These are phyloP conservation scores for Ceyx cyanopectus DNA, from an alignment of 2,113 vertebrate genomes.

Conservation along the genomic window DNA sequence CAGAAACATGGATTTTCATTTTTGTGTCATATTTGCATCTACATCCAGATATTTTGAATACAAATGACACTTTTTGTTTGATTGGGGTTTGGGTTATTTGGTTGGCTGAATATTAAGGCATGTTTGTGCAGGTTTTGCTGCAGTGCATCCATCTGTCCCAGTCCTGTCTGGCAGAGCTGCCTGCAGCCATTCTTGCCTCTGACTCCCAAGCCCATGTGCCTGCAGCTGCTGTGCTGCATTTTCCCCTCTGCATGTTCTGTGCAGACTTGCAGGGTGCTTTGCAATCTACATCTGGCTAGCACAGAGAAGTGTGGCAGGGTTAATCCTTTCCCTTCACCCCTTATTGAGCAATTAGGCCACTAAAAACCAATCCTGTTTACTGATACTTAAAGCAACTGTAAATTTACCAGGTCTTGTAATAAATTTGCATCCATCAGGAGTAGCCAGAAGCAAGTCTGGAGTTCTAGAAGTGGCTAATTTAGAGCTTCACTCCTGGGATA, in stretches of 20 bases:
- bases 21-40: not conserved
- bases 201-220: not conserved
- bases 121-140: not conserved
- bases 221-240: not conserved
- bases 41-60: not conserved
- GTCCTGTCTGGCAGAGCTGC: not conserved
- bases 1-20: not conserved
- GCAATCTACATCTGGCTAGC: not conserved
- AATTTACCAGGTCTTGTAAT: conserved; percentile 7
- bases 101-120: not conserved
- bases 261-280: not conserved
- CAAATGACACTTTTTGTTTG: not conserved
- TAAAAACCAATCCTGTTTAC: conserved; percentile 29
- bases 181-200: not conserved
- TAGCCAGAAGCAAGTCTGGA: conserved; percentile 19
- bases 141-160: not conserved
- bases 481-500: not conserved
- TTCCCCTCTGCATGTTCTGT: not conserved
- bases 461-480: conserved; percentile 19
- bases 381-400: not conserved
- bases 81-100: not conserved
- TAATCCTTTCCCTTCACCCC: not conserved
- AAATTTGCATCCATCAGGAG: conserved; percentile 20
- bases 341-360: conserved; percentile 21
- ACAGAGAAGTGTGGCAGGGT: not conserved